Evolutionary conservation across 2,888 invertebrate species (phyloP), one percentile per base, ranked within the genome.

Genomic region (Ferrisia virgata): DNA sequence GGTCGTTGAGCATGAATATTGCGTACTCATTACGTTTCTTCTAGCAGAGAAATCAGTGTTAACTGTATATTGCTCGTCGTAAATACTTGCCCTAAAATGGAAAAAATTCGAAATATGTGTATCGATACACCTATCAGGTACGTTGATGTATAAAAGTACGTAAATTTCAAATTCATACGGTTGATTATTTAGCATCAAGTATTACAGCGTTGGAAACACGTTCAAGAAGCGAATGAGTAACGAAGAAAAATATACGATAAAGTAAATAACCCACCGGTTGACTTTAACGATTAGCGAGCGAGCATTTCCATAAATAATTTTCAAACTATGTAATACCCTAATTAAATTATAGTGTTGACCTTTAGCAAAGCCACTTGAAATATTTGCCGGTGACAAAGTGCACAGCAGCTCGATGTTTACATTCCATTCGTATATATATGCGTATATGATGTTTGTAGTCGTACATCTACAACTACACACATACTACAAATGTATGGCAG

Each of bases 301-400:
- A 64, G 28, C 58, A 28, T 64, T 64, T 64, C 47, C 58, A 64
- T 64, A 64, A 64, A 28, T 64, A 64, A 64, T 28, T 64, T 28
- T 9, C 58, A 28, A 64, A 64, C 58, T 64, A 28, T 64, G 58
- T 64, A 64, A 64, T 64, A 64, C 25, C 58, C 58, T 64, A 64
- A 64, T 64, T 64, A 64, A 64, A 64, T 64, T 64, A 64, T 28
- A 64, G 2, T 64, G 58, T 64, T 64, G 58, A 64, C 58, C 58
- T 64, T 64, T 64, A 11, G 28, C 28, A 64, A 64, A 64, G 58
- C 58, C 25, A 28, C 58, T 28, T 28, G 58, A 64, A 64, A 28
- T 64, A 64, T 64, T 64, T 64, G 11, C 22, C 28, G 9, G 58
- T 11, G 58, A 22, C 58, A 64, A 64, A 47, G 47, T 47, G 47